A percentile compares a stretch with the other conserved stretches of the same genome.
These are phyloP conservation scores for Urocitellus parryii DNA, from an alignment of 2,113 vertebrate genomes.

Conservation along the genomic window DNA sequence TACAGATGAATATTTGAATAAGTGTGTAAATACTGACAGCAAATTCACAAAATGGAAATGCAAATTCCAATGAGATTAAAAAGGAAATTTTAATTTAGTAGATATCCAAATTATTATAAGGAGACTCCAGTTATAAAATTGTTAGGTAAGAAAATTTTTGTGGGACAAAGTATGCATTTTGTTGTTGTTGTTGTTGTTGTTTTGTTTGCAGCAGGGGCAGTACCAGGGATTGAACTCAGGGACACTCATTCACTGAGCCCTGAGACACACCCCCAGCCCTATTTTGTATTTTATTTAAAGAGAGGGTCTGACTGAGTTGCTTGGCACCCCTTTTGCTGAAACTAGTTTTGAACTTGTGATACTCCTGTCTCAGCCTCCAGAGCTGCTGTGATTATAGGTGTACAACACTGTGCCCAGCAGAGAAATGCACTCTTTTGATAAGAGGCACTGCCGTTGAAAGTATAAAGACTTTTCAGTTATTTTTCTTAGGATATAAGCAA, in stretches of 20 bases:
- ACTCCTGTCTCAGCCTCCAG: no score
- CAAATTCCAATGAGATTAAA: not conserved
- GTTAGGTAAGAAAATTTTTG: not conserved
- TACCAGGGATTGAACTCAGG: no score
- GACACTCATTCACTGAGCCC: no score
- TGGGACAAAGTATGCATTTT: not conserved
- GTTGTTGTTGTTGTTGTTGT: no score
- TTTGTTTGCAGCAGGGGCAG: no score
- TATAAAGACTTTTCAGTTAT: not conserved
- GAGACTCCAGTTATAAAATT: not conserved
- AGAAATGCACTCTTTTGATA: not conserved
- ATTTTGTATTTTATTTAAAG: no score
- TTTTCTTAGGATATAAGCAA: not conserved
- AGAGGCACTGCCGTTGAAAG: not conserved
- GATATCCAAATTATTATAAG: not conserved
- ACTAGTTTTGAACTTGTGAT: no score
- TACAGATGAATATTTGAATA: constrained; percentile 14
- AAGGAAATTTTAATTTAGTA: not conserved
- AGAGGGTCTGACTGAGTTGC: no score
- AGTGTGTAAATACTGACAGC: not conserved
- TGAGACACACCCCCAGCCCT: no score
- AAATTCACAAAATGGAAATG: not conserved
- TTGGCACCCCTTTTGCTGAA: no score
- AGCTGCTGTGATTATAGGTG: no score
- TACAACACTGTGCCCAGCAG: no score